Conservation (phyloP, 2,888 invertebrate genomes). For the Drosophila subsilvestris region DNA sequence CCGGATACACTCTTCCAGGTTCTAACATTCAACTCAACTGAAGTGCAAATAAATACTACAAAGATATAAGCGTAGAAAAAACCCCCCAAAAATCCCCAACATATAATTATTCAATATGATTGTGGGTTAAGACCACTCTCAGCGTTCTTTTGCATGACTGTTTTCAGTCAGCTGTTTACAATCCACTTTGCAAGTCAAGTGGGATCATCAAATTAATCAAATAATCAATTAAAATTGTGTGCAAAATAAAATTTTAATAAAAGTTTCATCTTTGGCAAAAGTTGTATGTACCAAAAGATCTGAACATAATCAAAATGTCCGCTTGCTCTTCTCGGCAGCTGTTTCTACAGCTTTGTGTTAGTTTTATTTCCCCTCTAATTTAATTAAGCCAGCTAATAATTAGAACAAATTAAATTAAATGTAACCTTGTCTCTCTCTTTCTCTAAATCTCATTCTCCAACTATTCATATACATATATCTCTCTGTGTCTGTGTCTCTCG, state of each 20-base stretch:
- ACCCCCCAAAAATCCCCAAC: not conserved
- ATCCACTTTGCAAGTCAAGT: too few relatives aligned
- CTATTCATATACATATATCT: not conserved
- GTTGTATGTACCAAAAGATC: not conserved
- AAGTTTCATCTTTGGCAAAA: not conserved
- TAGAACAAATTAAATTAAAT: not conserved
- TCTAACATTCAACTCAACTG: not conserved
- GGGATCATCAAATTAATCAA: too few relatives aligned
- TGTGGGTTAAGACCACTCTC: not conserved
- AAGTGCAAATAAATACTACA: not conserved
- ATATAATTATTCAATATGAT: not conserved
- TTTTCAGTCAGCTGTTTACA: not conserved
- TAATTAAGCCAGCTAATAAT: not conserved
- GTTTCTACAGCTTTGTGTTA: too few relatives aligned
- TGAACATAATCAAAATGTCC: not conserved
- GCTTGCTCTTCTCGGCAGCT: not conserved
- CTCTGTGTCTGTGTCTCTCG: not conserved
- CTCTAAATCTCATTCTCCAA: not conserved
- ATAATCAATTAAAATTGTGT: too few relatives aligned
- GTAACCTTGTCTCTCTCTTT: not conserved
- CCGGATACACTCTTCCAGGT: not conserved
- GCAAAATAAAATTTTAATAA: too few relatives aligned
- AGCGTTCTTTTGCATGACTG: not conserved
- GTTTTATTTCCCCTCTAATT: not conserved
- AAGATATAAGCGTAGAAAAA: not conserved